These are phyloP conservation scores for Sciurus niger DNA, from an alignment of 2,113 vertebrate species.

Conservation along the genomic window DNA sequence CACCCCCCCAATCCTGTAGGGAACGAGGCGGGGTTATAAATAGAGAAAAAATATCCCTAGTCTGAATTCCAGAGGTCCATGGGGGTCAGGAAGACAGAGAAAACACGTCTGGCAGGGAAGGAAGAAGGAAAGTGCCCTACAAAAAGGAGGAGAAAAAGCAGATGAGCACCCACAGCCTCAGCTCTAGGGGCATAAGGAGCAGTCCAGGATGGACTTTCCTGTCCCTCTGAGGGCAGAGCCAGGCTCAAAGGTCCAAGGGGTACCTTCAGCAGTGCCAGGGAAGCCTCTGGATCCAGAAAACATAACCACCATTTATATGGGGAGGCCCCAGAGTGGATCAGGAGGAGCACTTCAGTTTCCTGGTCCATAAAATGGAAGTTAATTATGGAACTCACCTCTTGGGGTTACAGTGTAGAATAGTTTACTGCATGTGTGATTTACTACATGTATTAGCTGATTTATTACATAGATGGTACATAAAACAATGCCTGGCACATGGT, in stretches of 20 bases:
- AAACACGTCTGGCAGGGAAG: not conserved
- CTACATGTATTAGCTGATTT: not conserved
- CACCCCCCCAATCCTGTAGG: not conserved
- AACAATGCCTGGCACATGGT: not conserved
- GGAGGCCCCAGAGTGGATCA: too few relatives aligned
- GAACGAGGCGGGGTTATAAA: not conserved
- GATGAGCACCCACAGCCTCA: not conserved
- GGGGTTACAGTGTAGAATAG: not conserved
- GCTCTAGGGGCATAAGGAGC: not conserved
- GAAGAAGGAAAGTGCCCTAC: not conserved
- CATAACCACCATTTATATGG: not conserved
- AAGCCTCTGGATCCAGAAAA: not conserved
- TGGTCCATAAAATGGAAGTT: not conserved
- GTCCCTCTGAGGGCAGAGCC: not conserved
- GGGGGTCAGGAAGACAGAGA: not conserved
- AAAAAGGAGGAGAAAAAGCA: not conserved
- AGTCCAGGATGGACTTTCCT: not conserved
- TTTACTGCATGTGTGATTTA: not conserved
- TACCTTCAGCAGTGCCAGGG: too few relatives aligned
- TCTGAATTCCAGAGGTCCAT: slow-evolving; percentile 51
- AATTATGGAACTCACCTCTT: not conserved
- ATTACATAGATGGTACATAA: not conserved
- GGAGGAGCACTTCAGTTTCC: not conserved
- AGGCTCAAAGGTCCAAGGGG: not conserved
- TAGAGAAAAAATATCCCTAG: not conserved